Conservation (phyloP, 2,113 vertebrate genomes). For the Turnix velox region DNA sequence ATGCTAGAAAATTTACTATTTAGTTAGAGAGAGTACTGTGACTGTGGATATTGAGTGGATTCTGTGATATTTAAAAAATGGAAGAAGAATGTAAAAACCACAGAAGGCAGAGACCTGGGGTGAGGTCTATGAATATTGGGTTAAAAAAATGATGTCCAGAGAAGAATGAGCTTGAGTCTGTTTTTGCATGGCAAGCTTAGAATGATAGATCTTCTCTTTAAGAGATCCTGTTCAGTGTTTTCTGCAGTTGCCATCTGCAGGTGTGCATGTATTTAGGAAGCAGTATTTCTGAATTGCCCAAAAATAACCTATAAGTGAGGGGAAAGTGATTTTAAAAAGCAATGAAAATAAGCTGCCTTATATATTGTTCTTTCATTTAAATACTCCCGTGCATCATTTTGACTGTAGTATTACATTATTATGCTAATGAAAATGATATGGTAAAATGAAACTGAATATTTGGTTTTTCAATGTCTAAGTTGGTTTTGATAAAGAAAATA, state of each 20-base stretch:
- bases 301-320: background rate
- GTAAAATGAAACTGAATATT: background rate
- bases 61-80: background rate
- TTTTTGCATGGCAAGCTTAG: background rate
- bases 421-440: background rate
- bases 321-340: background rate
- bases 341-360: background rate
- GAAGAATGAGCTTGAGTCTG: background rate
- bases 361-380: background rate
- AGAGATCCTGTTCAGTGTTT: background rate
- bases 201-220: background rate
- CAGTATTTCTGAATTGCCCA: background rate
- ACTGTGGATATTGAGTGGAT: background rate
- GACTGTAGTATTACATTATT: background rate
- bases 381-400: background rate
- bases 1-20: background rate
- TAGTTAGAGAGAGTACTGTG: background rate
- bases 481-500: background rate
- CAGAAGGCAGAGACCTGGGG: background rate
- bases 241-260: background rate
- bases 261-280: background rate
- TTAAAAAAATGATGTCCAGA: background rate
- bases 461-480: background rate
- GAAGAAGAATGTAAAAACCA: background rate
- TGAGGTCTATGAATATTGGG: background rate